These are phyloP conservation scores for Protomyctophum bolini DNA, from an alignment of 2,113 vertebrate species.

Conservation along the genomic window DNA sequence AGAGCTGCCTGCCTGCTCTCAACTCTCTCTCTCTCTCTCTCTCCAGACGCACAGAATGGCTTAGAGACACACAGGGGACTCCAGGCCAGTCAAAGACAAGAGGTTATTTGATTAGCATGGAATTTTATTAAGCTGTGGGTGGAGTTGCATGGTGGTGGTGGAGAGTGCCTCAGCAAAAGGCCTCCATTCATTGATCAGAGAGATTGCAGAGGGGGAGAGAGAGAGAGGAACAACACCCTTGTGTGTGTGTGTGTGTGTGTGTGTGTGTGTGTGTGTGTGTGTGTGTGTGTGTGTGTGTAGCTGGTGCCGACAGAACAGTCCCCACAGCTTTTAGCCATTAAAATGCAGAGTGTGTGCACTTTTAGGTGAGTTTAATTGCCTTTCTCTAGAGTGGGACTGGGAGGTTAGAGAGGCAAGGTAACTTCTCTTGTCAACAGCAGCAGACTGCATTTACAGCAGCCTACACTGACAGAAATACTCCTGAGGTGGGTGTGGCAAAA, in stretches of 20 bases:
- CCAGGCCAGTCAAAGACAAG: constrained; percentile 78
- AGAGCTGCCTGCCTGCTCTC: constrained; percentile 66
- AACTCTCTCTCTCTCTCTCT: no score
- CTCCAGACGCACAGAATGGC: constrained; percentile 62
- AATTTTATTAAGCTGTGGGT: constrained; percentile 85
- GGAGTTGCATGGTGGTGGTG: constrained; percentile 69
- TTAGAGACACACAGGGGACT: constrained; percentile 69
- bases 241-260: no score
- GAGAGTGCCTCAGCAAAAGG: constrained; percentile 69
- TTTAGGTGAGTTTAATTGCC: constrained; percentile 64
- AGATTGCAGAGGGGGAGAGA: constrained; percentile 63
- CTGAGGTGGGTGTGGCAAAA: constrained; percentile 18
- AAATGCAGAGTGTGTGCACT: constrained; percentile 64
- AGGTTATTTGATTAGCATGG: constrained; percentile 84
- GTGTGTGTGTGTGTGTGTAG: constrained; percentile 75
- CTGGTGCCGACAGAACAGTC: constrained; percentile 66
- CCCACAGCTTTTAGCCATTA: constrained; percentile 69
- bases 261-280: no score
- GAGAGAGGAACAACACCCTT: constrained; percentile 71
- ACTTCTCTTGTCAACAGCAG: constrained; percentile 47
- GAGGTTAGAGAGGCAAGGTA: constrained; percentile 51
- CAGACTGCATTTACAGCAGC: constrained; percentile 23
- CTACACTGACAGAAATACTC: constrained; percentile 33
- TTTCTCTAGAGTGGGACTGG: constrained; percentile 51
- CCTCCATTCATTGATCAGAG: constrained; percentile 80